These are phyloP conservation scores for Mus caroli DNA, from an alignment of 2,797 vertebrate genomes.

Conservation along the genomic window DNA sequence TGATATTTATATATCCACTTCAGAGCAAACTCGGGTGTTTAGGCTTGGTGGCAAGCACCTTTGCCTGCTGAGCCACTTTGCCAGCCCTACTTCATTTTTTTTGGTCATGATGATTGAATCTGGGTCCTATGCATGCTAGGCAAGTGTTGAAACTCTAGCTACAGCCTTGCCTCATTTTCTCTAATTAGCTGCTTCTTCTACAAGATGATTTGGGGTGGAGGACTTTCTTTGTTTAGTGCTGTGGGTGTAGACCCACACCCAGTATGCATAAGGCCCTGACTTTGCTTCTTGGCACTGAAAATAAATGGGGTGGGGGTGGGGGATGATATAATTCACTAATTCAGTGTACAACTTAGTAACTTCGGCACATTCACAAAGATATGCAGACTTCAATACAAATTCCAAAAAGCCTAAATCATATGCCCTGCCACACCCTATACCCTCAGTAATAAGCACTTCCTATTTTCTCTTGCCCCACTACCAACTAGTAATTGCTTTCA, in stretches of 20 bases:
- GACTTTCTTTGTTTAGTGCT: neutral
- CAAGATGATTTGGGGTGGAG: neutral
- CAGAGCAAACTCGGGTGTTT: neutral
- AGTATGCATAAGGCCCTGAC: neutral
- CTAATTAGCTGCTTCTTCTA: neutral
- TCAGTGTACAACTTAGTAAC: slow-evolving; percentile 19
- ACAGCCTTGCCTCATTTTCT: neutral
- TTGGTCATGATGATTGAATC: neutral
- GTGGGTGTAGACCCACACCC: neutral
- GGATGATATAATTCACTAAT: slow-evolving; percentile 38
- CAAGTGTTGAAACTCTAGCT: too few relatives aligned
- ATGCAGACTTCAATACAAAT: slow-evolving; percentile 22
- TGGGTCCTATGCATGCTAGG: neutral
- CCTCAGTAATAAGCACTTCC: neutral
- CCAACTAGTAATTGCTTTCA: neutral
- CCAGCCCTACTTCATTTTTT: neutral
- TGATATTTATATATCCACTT: neutral
- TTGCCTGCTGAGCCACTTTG: neutral
- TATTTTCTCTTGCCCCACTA: neutral
- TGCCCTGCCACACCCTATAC: neutral
- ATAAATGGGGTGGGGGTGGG: neutral
- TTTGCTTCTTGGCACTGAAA: neutral
- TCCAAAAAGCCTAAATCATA: neutral
- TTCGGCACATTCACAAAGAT: neutral
- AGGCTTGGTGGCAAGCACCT: neutral